phyloP scores from a whole-genome alignment of 2,113 vertebrate species.

The Ophthalmotilapia sp. region DNA sequence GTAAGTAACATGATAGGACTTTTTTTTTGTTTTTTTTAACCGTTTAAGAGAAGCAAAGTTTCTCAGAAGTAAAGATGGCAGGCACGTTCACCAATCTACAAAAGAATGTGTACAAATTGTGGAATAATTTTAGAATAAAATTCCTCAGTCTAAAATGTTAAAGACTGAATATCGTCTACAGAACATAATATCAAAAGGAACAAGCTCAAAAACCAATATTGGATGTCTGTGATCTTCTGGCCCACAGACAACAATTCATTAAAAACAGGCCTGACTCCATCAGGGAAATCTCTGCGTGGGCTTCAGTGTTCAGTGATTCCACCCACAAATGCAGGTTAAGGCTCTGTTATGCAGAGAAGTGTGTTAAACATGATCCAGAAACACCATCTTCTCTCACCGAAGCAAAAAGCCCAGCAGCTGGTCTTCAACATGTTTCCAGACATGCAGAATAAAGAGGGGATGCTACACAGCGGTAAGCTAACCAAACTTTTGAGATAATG shows the following conservation, averaged over 20 bases:
- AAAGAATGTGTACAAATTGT: neutral
- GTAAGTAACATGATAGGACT: neutral
- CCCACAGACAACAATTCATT: neutral
- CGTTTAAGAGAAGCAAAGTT: neutral
- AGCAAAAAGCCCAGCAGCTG: neutral
- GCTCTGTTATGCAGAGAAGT: neutral
- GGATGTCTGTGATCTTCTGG: neutral
- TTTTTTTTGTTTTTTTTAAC: fast-evolving
- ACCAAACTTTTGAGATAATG: neutral
- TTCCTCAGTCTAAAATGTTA: fast-evolving
- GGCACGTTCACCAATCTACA: neutral
- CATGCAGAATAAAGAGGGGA: fast-evolving
- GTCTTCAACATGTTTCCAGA: neutral
- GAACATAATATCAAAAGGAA: neutral
- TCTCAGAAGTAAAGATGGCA: fast-evolving
- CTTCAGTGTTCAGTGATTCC: neutral
- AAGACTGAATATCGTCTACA: neutral
- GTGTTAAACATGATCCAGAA: neutral
- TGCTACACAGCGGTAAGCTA: neutral
- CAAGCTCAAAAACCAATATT: neutral
- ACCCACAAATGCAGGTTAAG: neutral
- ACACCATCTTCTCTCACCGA: neutral
- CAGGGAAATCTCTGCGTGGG: neutral
- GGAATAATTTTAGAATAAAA: neutral
- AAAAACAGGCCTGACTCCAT: neutral